Percentiles rank a stretch among this genome's conserved stretches.
Conservation (phyloP, 1,140 invertebrate species). For the Zaprionus ornatus region DNA sequence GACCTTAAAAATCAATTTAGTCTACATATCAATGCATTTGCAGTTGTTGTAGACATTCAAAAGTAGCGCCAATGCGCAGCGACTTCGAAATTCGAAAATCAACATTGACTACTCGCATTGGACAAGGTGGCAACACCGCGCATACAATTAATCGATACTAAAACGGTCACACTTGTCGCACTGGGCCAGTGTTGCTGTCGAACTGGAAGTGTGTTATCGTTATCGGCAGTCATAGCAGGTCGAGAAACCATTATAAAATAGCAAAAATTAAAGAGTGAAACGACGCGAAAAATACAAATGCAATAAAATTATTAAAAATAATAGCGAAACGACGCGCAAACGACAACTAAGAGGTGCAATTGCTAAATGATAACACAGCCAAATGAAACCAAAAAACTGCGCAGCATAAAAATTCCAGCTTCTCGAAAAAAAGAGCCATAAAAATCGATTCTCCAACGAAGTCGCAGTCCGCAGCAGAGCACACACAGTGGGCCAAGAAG, state of each 20-base stretch:
- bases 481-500: conserved; percentile 28
- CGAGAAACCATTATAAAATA: conserved; percentile 55
- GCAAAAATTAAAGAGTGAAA: conserved; percentile 54
- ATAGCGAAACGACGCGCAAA: conserved; percentile 48
- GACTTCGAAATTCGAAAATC: not conserved
- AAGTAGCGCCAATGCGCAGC: not conserved
- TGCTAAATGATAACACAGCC: conserved; percentile 7
- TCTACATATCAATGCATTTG: not conserved
- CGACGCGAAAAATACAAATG: conserved; percentile 65
- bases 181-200: conserved; percentile 19
- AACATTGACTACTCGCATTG: not conserved
- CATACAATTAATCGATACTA: not conserved
- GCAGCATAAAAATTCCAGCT: conserved; percentile 51
- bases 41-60: not conserved
- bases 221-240: conserved; percentile 50
- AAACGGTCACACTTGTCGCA: conserved; percentile 18
- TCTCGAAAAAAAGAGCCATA: conserved; percentile 68
- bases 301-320: conserved; percentile 53
- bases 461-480: conserved; percentile 42
- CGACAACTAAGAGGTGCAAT: conserved; percentile 43
- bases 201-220: conserved; percentile 23
- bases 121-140: conserved; percentile 10
- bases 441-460: conserved; percentile 82
- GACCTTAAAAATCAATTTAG: not conserved
- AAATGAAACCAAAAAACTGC: conserved; percentile 12